Conservation (phyloP, 2,888 invertebrate genomes). For the Hydrotaea cyrtoneurina region DNA sequence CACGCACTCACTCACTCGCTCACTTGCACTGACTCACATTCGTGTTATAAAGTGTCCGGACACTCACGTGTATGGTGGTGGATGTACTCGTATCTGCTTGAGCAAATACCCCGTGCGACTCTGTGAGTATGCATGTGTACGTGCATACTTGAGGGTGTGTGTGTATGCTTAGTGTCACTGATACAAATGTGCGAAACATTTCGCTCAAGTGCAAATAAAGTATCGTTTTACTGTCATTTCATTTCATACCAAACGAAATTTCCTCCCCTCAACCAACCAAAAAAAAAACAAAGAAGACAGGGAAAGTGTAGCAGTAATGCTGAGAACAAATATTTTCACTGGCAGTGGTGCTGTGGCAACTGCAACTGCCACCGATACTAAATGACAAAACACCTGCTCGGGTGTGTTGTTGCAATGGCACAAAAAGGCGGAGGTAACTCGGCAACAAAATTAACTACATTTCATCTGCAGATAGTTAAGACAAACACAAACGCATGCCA, state of each 20-base stretch:
- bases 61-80: neutral
- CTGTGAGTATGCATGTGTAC: neutral
- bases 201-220: constrained; percentile 77
- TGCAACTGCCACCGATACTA: neutral
- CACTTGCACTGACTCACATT: neutral
- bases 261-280: too few species aligned
- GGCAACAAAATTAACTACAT: constrained; percentile 46
- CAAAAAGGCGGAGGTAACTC: constrained; percentile 3
- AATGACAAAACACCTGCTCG: constrained; percentile 59
- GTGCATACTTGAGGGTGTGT: neutral
- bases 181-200: constrained; percentile 76
- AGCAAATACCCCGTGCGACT: neutral
- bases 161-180: constrained; percentile 52
- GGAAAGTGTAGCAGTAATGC: constrained; percentile 12
- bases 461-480: constrained; percentile 42
- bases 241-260: constrained; percentile 32
- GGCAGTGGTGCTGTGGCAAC: constrained; percentile 13
- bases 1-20: neutral
- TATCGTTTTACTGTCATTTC: constrained; percentile 68
- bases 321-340: constrained; percentile 40
- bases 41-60: constrained; percentile 21
- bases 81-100: neutral
- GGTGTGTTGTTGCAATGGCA: constrained; percentile 21
- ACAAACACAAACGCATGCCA: constrained; percentile 10
- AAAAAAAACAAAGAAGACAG: neutral